These are phyloP conservation scores for Lasioglossum oenotherae DNA, from an alignment of 2,888 invertebrate species.

Conservation along the genomic window DNA sequence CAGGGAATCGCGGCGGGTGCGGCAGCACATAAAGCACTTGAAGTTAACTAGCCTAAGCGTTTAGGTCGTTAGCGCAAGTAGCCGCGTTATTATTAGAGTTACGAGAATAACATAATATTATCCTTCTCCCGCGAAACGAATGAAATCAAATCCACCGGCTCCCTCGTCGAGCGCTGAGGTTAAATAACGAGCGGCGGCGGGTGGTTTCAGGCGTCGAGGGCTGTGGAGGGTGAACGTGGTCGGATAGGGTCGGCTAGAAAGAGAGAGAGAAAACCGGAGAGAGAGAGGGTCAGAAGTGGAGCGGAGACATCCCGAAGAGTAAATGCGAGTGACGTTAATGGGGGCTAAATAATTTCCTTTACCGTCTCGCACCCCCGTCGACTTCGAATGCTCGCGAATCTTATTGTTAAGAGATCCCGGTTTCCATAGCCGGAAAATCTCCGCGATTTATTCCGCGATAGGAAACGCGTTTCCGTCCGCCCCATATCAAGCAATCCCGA, in stretches of 20 bases:
- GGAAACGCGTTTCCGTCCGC: background rate
- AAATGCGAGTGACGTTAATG: constrained; percentile 82
- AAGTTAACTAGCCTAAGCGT: constrained; percentile 61
- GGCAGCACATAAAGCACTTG: constrained; percentile 38
- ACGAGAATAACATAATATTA: constrained; percentile 70
- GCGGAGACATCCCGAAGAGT: constrained; percentile 66
- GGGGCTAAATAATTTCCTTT: constrained; percentile 81
- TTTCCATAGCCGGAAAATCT: constrained; percentile 23
- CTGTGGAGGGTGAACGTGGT: constrained; percentile 29
- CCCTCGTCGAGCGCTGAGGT: constrained; percentile 65
- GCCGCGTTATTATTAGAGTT: constrained; percentile 72
- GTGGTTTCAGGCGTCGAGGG: constrained; percentile 58
- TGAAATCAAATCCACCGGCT: constrained; percentile 73
- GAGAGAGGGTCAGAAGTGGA: constrained; percentile 45
- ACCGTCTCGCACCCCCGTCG: constrained; percentile 70
- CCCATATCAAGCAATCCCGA: background rate
- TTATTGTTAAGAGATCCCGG: constrained; percentile 51
- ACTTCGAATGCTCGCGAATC: constrained; percentile 61
- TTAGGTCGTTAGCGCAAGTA: constrained; percentile 66
- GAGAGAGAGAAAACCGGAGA: background rate
- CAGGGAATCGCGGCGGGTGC: background rate
- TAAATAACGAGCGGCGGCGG: constrained; percentile 75
- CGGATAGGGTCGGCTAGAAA: constrained; percentile 11
- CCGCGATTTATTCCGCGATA: constrained; percentile 25
- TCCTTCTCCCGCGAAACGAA: constrained; percentile 70